Conservation (phyloP, 2,113 vertebrate genomes). For the Eonycteris spelaea region DNA sequence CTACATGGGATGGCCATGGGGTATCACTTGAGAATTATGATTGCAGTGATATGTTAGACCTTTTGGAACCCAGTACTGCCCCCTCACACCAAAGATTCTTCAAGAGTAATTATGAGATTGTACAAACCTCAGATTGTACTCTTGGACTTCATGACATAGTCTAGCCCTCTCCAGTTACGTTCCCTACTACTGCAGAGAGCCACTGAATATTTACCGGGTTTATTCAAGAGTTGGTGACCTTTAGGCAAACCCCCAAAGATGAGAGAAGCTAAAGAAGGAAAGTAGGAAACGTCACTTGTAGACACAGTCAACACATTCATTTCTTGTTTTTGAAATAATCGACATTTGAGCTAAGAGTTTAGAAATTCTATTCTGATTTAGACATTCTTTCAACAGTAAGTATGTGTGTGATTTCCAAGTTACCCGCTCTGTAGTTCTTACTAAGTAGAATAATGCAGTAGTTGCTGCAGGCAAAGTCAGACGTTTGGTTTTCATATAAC, state of each 20-base stretch:
- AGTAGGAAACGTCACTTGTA: not conserved
- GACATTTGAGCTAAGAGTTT: conserved; percentile 18
- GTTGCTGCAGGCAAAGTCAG: not conserved
- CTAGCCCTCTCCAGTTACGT: not conserved
- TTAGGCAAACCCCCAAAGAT: not conserved
- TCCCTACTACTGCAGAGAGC: not conserved
- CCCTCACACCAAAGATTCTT: not conserved
- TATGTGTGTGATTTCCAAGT: not conserved
- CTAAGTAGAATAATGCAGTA: not conserved
- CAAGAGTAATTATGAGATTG: not conserved
- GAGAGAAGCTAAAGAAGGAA: conserved; percentile 36
- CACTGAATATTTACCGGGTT: not conserved
- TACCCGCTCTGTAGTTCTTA: not conserved
- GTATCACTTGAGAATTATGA: not conserved
- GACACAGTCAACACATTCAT: not conserved
- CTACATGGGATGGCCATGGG: not conserved
- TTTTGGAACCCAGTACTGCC: not conserved
- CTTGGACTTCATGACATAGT: not conserved
- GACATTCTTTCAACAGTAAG: not conserved
- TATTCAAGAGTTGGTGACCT: not conserved
- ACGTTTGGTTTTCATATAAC: conserved; percentile 4
- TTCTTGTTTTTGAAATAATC: conserved; percentile 23
- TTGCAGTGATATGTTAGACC: not conserved
- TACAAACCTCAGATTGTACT: not conserved
- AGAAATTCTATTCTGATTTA: conserved; percentile 35